Evolutionary conservation across 1,140 invertebrate species (phyloP), one percentile per base, ranked within the genome.

Genomic region (Vanessa atalanta): DNA sequence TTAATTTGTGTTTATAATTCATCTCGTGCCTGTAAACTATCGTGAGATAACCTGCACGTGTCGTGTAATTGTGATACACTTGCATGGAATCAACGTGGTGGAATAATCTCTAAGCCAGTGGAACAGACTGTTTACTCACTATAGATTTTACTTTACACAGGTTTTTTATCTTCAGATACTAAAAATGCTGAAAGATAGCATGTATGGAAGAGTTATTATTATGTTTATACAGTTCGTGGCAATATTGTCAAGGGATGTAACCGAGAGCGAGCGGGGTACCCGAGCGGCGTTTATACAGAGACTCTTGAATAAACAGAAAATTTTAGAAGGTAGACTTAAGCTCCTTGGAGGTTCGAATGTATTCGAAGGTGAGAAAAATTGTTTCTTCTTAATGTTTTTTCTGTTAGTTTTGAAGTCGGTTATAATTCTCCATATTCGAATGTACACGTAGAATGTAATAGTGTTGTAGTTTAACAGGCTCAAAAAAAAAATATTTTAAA

Each of bases 321-420:
- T 95, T 85, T 93, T 95, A 71, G 96, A 97, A 70, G 96, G 96
- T n/a, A 95, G 94, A 70, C 82, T 97, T 15, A 95, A 95, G 76
- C 88, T 97, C 1, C 92, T 96, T 7, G 96, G 96, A 20, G 95
- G 96, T 9, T 86, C 93, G 5, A 94, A 88, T 14, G 93, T 94
- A 76, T 94, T 94, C 81, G 96, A 97, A 95, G 96, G 96, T 96
- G 93, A 80, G 75, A 61, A 43, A 37, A 51, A 15, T 31, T 61
- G 2, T 15, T 61, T 15, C 14, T 12, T 31, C 15, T 53, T n/a
- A 16, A 26, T 12, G 11, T 57, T 1, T 11, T 64, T 69, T 5
- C 26, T 6, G 26, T 31, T 31, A 31, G 26, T 31, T 31, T 31
- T 31, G 3, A 31, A 0, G 26, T 4, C 26, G 26, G 6, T 31